Evolutionary conservation across 1,140 invertebrate species (phyloP).

Genomic region (Propsilocerus akamusi): DNA sequence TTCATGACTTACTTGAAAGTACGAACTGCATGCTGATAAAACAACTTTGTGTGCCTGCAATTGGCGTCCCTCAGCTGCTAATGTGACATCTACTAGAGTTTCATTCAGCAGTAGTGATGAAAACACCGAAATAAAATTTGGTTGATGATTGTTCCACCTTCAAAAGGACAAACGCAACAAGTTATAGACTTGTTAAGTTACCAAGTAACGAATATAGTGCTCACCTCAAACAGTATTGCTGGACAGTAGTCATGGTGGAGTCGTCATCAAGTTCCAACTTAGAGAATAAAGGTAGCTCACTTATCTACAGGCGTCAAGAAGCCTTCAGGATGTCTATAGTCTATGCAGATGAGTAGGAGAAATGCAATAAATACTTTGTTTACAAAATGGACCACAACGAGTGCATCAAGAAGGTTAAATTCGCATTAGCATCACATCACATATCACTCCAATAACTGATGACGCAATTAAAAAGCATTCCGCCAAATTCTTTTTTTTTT

Average conservation of each 20-base stretch:
- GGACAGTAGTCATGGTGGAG: neutral
- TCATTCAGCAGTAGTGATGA: slow-evolving; percentile 58
- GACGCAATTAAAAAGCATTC: too few relatives aligned
- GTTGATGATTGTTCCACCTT: slow-evolving; percentile 77
- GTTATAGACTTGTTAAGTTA: neutral
- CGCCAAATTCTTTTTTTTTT: too few relatives aligned
- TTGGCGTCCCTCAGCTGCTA: slow-evolving; percentile 66
- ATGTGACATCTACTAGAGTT: slow-evolving; percentile 70
- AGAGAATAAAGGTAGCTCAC: too few relatives aligned
- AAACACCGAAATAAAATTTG: slow-evolving; percentile 74
- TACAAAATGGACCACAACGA: too few relatives aligned
- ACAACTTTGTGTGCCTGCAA: slow-evolving; percentile 74
- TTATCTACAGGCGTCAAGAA: too few relatives aligned
- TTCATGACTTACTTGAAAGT: slow-evolving; percentile 50
- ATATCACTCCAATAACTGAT: too few relatives aligned
- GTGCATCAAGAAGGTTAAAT: too few relatives aligned
- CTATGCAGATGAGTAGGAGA: too few relatives aligned
- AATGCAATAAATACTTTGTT: too few relatives aligned
- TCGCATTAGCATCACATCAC: too few relatives aligned
- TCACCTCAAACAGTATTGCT: slow-evolving; percentile 2
- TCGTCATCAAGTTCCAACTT: slow-evolving; percentile 1
- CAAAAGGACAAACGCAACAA: slow-evolving; percentile 18
- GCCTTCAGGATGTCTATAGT: too few relatives aligned
- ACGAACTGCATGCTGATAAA: slow-evolving; percentile 68
- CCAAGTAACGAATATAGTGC: neutral